Base-by-base conservation (phyloP, 2,797 vertebrate genomes). In the Chloroceryle amazona region DNA sequence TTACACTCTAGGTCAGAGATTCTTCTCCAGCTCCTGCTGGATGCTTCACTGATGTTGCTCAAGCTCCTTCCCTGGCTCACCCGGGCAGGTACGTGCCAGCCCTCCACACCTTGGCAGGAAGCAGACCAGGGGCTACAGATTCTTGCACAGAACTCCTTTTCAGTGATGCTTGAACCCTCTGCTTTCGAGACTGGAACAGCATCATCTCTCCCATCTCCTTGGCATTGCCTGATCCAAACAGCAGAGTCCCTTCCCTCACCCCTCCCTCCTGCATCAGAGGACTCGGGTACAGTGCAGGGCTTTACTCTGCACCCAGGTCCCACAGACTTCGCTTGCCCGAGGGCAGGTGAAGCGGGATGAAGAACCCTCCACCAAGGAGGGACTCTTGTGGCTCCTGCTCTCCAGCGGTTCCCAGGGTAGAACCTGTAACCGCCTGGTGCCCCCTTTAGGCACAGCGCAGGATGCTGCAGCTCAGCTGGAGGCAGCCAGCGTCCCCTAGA, bases 381-480 rank as follows among this genome's bases (percentile, higher is more conserved):
- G 70, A 29, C 11, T 57, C 12, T 16, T 0, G 2, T 6, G 47
- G 67, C 65, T 73, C 63, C 78, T 6, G 52, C 49, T 28, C 71
- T 63, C 67, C 82, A 33, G 37, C 3, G 1, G 33, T 9, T 78
- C 52, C 57, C 84, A 28, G 39, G 78, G 54, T 1, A n/a, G 79
- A 57, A 78, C 28, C 76, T 9, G 18, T 23, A 39, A 57, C 79
- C 4, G 46, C 82, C 68, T 62, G 21, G 88, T 94, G 96, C 95
- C 90, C 87, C 83, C 92, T 93, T 74, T 90, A 92, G 92, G 92
- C 79, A 25, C 88, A 58, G 85, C 12, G 1, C 70, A 13, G 93
- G 85, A 42, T 11, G 6, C 3, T 39, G 89, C 85, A 73, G 75
- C 60, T 5, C 2, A n/a, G 80, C 73, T 11, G 85, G 66, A 26